Evolutionary conservation across 92 coral and sea anemone genomes (phyloP), one percentile per base, ranked within the genome.

Genomic region (Palythoa grandis): DNA sequence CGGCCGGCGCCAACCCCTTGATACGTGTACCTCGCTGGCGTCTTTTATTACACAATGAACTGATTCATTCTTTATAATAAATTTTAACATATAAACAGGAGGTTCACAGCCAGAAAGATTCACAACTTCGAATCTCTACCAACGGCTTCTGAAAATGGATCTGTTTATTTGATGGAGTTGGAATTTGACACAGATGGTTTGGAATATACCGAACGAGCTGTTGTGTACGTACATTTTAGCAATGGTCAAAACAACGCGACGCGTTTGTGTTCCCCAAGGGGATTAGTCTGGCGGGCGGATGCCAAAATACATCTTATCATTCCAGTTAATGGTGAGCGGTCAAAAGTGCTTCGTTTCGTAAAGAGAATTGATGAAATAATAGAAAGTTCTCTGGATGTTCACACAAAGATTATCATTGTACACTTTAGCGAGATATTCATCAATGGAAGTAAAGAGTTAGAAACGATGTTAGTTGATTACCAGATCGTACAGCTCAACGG

Each of bases 181-280:
- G 93, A 94, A 39, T 86, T 94, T 38, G 86, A 83, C 50, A 87
- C 92, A 43, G 95, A 94, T 54, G 98, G 91, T 7, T 88, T 94
- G 38, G 95, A 94, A 83, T 92, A 94, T 70, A 70, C 93, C 6
- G 94, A 94, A 58, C 83, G 95, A 76, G 83, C 86, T 10, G 88
- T 82, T 11, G 95, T 92, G 48, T 94, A 92, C 82, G 88, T 94
- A 61, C 77, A 90, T 65, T 54, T 83, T 25, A 74, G 82, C 24
- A 78, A 35, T 63, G 16, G 77, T 38, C 63, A 56, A 43, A 58
- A 37, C 72, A 92, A 86, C 84, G 7, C 57, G 8, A 48, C 76
- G n/a, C 72, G 25, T 23, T 82, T 94, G 19, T 94, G 95, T 70
- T 91, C 83, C 61, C 98, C 95, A 11, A 73, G 40, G 70, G 87